Evolutionary conservation across 2,888 invertebrate species (phyloP).

Genomic region (Trisateles emortualis): DNA sequence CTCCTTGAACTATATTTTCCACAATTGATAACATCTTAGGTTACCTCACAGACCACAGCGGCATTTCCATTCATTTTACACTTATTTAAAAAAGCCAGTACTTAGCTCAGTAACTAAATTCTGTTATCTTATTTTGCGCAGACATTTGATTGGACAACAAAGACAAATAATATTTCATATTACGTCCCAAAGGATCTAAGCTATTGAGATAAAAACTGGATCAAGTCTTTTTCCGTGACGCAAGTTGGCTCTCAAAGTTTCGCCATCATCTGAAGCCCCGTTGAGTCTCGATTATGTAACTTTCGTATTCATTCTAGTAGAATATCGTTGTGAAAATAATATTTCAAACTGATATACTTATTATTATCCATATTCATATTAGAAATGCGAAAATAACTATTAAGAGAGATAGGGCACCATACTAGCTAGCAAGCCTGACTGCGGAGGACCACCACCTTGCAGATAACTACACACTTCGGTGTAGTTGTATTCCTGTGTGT

Average conservation of each 20-base stretch:
- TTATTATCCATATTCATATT: too few species aligned
- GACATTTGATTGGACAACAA: constrained; percentile 9
- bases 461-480: too few species aligned
- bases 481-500: too few species aligned
- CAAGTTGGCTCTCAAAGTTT: constrained; percentile 11
- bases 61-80: neutral
- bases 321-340: neutral
- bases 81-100: neutral
- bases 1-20: neutral
- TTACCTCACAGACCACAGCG: neutral
- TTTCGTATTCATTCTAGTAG: neutral
- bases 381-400: too few species aligned
- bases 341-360: too few species aligned
- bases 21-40: neutral
- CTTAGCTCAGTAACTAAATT: neutral
- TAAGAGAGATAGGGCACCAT: too few species aligned
- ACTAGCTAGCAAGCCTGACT: too few species aligned
- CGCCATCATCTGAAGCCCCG: neutral
- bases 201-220: constrained; percentile 10
- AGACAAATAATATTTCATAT: constrained; percentile 7
- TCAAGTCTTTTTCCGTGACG: constrained; percentile 6
- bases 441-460: too few species aligned
- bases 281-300: neutral
- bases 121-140: constrained; percentile 1
- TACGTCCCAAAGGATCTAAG: neutral